phyloP scores from a whole-genome alignment of 1,140 invertebrate species.

The Lordiphosa mommai region DNA sequence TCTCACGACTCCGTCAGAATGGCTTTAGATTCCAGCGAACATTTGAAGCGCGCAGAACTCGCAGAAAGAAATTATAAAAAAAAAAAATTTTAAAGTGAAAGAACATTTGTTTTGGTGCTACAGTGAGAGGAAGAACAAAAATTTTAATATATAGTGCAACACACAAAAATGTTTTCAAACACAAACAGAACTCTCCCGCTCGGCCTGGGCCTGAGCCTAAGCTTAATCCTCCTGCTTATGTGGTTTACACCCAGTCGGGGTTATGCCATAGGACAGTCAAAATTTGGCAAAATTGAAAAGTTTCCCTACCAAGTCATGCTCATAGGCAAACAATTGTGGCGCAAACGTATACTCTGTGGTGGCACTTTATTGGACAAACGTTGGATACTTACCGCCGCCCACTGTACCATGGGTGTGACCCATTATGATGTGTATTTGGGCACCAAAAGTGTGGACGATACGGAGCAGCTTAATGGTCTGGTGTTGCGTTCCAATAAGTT shows the following conservation, averaged over 20 bases:
- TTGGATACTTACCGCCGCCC: slow-evolving; percentile 88
- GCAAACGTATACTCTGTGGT: slow-evolving; percentile 83
- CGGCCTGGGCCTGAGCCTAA: slow-evolving; percentile 17
- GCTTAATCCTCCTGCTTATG: slow-evolving; percentile 22
- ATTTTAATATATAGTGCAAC: neutral
- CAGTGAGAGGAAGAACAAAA: slow-evolving; percentile 40
- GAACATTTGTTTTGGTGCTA: neutral
- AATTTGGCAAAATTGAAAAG: slow-evolving; percentile 71
- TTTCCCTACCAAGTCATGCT: slow-evolving; percentile 79
- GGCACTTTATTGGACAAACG: slow-evolving; percentile 86
- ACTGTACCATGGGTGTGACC: slow-evolving; percentile 84
- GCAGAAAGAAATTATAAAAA: slow-evolving; percentile 16
- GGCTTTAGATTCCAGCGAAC: slow-evolving; percentile 73
- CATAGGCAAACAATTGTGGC: slow-evolving; percentile 75
- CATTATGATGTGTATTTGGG: slow-evolving; percentile 74
- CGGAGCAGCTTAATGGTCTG: slow-evolving; percentile 47
- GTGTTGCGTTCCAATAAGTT: slow-evolving; percentile 70
- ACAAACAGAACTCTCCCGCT: slow-evolving; percentile 3
- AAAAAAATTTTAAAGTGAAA: neutral
- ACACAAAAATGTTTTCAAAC: neutral
- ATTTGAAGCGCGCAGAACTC: slow-evolving; percentile 62
- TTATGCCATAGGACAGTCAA: slow-evolving; percentile 70
- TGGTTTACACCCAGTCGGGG: slow-evolving; percentile 12
- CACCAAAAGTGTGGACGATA: slow-evolving; percentile 66
- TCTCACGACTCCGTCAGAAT: slow-evolving; percentile 73